Conservation (phyloP, 2,113 vertebrate species). For the Neogobius melanostomus region DNA sequence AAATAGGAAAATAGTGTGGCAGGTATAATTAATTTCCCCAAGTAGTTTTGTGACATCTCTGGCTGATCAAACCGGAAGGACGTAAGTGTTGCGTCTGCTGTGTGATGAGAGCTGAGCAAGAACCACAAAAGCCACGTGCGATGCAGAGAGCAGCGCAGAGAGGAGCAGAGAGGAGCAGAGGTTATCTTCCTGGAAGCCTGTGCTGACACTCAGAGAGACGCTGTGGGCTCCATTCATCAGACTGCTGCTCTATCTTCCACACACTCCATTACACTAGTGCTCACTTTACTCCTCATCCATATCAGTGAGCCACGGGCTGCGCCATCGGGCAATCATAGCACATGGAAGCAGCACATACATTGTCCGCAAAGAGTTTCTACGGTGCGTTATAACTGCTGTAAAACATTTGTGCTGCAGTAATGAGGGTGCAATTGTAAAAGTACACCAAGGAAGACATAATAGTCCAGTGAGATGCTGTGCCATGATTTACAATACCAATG, state of each 20-base stretch:
- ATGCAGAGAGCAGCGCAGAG: slow-evolving; percentile 51
- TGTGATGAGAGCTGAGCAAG: slow-evolving; percentile 17
- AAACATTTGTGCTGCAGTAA: background rate
- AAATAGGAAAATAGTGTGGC: background rate
- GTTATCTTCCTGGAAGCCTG: slow-evolving; percentile 74
- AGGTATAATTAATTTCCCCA: background rate
- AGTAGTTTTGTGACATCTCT: background rate
- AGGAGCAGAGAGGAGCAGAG: slow-evolving; percentile 63
- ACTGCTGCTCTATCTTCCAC: slow-evolving; percentile 57
- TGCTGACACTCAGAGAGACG: slow-evolving; percentile 54
- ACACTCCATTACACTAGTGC: slow-evolving; percentile 68
- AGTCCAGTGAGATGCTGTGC: too few species aligned
- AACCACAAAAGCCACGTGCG: slow-evolving; percentile 35
- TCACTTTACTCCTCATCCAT: slow-evolving; percentile 75
- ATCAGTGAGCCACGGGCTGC: slow-evolving; percentile 35
- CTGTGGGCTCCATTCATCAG: slow-evolving; percentile 67
- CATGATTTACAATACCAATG: too few species aligned
- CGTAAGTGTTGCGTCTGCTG: slow-evolving; percentile 23
- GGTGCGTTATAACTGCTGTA: background rate
- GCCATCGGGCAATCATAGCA: slow-evolving; percentile 1
- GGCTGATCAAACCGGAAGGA: slow-evolving; percentile 29
- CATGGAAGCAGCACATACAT: background rate
- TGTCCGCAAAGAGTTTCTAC: background rate
- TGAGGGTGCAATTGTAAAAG: background rate
- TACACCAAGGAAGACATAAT: too few species aligned